Percentiles rank a stretch among this genome's conserved stretches.
Conservation (phyloP, 2,113 vertebrate genomes). For the Dermatemys mawii region DNA sequence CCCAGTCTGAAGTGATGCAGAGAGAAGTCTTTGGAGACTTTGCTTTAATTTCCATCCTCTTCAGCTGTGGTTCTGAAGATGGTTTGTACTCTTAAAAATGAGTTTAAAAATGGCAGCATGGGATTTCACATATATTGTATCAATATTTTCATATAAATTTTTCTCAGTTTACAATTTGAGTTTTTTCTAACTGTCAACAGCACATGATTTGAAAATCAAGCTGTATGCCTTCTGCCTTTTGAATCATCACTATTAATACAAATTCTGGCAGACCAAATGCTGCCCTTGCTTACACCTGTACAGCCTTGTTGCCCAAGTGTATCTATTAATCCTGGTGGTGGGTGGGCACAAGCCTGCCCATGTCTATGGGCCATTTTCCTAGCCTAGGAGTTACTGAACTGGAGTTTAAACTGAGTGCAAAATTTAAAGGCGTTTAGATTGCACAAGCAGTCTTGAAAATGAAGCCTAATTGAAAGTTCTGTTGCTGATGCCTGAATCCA, state of each 20-base stretch:
- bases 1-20: neutral
- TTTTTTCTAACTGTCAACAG: neutral
- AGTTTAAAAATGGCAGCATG: neutral
- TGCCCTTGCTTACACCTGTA: neutral
- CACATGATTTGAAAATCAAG: neutral
- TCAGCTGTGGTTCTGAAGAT: neutral
- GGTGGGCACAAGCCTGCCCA: too few species aligned
- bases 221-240: neutral
- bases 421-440: neutral
- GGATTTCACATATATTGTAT: neutral
- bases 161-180: neutral
- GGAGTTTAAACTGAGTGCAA: neutral
- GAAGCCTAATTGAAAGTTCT: neutral
- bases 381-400: too few species aligned
- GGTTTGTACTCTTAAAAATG: too few species aligned
- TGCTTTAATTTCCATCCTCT: neutral
- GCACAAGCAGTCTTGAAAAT: neutral
- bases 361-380: too few species aligned
- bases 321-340: too few species aligned
- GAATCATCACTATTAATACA: neutral
- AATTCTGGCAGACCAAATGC: neutral
- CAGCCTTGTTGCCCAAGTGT: neutral
- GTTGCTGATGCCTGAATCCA: neutral
- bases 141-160: neutral
- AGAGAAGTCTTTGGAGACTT: neutral